A percentile compares a stretch with the other conserved stretches of the same genome.
Evolutionary conservation across 2,113 vertebrate genomes (phyloP).

Genomic region (Camelus bactrianus): DNA sequence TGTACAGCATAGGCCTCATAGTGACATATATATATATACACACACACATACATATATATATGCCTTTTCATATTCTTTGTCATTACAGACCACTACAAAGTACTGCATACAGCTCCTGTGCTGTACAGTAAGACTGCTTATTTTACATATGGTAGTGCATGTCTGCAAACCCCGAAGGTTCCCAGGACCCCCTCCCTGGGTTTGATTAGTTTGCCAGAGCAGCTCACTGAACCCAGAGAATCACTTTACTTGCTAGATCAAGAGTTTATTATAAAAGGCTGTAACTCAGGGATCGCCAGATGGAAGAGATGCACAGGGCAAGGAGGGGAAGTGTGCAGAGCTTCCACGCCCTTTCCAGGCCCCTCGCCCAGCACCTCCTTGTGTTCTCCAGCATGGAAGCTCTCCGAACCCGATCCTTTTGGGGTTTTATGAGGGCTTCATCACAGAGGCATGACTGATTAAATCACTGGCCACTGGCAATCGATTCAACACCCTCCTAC

Average conservation of each 20-base stretch:
- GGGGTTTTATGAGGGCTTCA: neutral
- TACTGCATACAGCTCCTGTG: too few relatives aligned
- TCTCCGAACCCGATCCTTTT: neutral
- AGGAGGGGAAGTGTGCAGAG: neutral
- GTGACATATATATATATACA: too few relatives aligned
- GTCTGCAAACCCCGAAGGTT: too few relatives aligned
- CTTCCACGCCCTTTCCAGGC: rapidly evolving
- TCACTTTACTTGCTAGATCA: neutral
- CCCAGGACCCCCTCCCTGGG: neutral
- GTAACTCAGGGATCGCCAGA: neutral
- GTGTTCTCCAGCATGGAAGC: too few relatives aligned
- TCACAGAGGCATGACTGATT: neutral
- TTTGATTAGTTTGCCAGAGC: neutral
- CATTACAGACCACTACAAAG: too few relatives aligned
- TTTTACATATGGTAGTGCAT: too few relatives aligned
- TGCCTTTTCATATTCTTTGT: too few relatives aligned
- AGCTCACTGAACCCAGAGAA: neutral
- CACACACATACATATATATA: too few relatives aligned
- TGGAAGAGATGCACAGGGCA: neutral
- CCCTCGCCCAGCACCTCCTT: too few relatives aligned
- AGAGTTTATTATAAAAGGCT: neutral
- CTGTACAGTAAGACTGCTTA: too few relatives aligned
- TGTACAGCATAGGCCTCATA: too few relatives aligned
- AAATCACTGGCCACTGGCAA: neutral
- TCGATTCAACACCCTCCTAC: neutral